Evolutionary conservation across 2,113 vertebrate species (phyloP), one percentile per base, ranked within the genome.

Genomic region (Heterocephalus glaber): DNA sequence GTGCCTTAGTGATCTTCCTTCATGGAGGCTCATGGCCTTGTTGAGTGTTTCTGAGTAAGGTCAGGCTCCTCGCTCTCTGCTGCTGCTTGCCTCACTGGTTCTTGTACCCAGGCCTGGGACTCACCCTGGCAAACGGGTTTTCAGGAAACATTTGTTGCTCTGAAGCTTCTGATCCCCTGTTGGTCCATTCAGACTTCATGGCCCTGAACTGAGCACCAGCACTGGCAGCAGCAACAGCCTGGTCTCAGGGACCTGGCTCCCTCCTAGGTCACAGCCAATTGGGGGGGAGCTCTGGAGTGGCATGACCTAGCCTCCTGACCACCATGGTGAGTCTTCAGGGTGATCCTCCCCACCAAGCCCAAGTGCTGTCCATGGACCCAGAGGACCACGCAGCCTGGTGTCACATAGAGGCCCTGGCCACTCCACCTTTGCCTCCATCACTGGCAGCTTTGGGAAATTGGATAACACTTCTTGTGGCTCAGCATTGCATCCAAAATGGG

Each of bases 181-280:
- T 13, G 13, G 9, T 7, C 14, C 2, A 0, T 9, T 76, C 14
- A 41, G 66, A n/a, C 41, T 44, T 41, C 3, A 1, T 14, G 2
- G 2, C 2, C n/a, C 3, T 44, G 33, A 14, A 0, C 26, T 35
- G 20, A 38, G 44, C 13, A 60, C 38, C 6, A 41, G 24, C 14
- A 4, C 56, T 17, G 24, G 38, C 16, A 20, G 58, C 58, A 63
- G 26, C 14, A 44, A 33, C 4, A 44, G n/a, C 13, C 24, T 65
- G 17, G 28, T 14, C n/a, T 44, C 11, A 16, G 17, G 60, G 28
- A 49, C 30, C 28, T 30, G 7, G 26, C 26, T 30, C 58, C 26
- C 14, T 12, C 86, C 49, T 4, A 2, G 33, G 58, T 52, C 60
- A 24, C 12, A 58, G 28, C 17, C 61, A 41, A 28, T 47, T n/a